Evolutionary conservation across 2,797 vertebrate genomes (phyloP).

Genomic region (Tarsius wallacei): DNA sequence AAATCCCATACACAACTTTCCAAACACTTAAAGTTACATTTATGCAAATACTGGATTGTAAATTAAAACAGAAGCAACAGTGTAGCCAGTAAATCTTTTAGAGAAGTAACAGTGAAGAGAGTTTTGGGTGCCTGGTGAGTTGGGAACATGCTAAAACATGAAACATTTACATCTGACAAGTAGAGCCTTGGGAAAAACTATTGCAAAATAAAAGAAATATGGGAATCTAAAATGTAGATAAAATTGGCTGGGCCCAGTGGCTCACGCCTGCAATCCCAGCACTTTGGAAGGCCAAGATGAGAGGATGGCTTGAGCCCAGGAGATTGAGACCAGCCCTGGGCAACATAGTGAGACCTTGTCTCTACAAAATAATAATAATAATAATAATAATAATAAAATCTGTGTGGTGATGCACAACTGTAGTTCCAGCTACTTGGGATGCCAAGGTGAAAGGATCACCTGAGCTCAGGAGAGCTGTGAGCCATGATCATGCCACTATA

Average conservation of each 20-base stretch:
- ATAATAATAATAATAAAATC: no score
- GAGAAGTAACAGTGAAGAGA: background rate
- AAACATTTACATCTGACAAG: background rate
- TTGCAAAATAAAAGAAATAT: constrained; percentile 19
- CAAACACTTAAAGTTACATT: background rate
- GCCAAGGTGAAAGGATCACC: no score
- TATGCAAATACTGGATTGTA: background rate
- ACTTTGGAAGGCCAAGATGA: no score
- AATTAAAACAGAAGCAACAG: background rate
- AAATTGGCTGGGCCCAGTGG: background rate
- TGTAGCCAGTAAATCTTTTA: background rate
- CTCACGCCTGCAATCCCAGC: no score
- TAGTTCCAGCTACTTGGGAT: no score
- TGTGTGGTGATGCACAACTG: no score
- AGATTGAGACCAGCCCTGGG: no score
- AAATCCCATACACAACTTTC: background rate
- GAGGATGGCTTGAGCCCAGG: no score
- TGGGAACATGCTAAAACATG: background rate
- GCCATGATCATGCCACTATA: no score
- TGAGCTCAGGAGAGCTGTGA: no score
- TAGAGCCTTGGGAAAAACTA: background rate
- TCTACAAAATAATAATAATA: no score
- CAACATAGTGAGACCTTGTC: no score
- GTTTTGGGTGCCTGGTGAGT: background rate
- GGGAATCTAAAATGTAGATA: constrained; percentile 13